Evolutionary conservation across 2,797 vertebrate species (phyloP).

Genomic region (Sebastes matsubarae): DNA sequence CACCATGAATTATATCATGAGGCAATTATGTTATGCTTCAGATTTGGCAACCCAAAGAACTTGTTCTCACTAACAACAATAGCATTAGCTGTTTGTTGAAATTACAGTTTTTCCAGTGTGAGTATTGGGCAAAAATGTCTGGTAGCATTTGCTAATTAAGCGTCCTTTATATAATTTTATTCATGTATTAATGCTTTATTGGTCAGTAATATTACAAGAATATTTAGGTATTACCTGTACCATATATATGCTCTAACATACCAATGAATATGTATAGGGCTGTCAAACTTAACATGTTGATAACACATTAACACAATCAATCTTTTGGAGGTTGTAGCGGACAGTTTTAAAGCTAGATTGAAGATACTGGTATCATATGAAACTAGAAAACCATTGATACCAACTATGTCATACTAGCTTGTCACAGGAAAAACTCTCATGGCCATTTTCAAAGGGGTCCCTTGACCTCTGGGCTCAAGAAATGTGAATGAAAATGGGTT

Average conservation of each 20-base stretch:
- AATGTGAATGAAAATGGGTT: too few relatives aligned
- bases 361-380: too few relatives aligned
- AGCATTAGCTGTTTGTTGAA: not conserved
- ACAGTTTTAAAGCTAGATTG: too few relatives aligned
- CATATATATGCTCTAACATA: not conserved
- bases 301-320: accelerated
- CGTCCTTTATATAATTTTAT: not conserved
- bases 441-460: too few relatives aligned
- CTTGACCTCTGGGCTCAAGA: too few relatives aligned
- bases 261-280: too few relatives aligned
- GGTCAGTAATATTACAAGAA: not conserved
- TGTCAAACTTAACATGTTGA: too few relatives aligned
- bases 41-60: slow-evolving; percentile 2
- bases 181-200: not conserved
- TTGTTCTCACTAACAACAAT: not conserved
- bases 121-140: not conserved
- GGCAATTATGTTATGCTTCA: not conserved
- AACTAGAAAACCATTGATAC: too few relatives aligned
- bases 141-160: not conserved
- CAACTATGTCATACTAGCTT: too few relatives aligned
- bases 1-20: slow-evolving; percentile 2
- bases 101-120: not conserved
- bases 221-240: not conserved
- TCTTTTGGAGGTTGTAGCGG: too few relatives aligned
- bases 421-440: too few relatives aligned